phyloP scores from a whole-genome alignment of 2,113 vertebrate genomes.

The Tragulus kanchil region DNA sequence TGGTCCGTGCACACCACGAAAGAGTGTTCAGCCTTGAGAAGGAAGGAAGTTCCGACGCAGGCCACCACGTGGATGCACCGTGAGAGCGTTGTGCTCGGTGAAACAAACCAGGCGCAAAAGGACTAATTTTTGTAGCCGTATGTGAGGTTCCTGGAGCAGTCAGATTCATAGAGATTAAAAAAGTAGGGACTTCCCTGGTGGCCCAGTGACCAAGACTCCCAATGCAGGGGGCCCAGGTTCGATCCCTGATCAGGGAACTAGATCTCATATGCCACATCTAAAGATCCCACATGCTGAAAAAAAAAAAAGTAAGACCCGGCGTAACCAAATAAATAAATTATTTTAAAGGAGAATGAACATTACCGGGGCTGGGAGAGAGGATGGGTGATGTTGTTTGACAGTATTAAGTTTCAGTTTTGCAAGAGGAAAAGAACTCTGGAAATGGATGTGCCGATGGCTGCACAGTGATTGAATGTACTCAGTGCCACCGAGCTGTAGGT shows the following conservation, averaged over 20 bases:
- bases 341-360: background rate
- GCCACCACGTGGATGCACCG: fast-evolving
- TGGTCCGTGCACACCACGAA: fast-evolving
- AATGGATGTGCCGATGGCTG: no score
- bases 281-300: background rate
- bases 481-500: background rate
- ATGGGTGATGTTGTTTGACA: fast-evolving
- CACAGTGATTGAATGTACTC: no score
- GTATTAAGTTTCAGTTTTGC: background rate
- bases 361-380: background rate
- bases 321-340: background rate
- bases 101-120: background rate
- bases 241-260: background rate
- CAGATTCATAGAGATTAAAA: fast-evolving
- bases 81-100: fast-evolving
- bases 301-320: background rate
- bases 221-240: background rate
- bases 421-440: background rate
- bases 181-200: background rate
- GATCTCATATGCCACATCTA: background rate
- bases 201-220: background rate
- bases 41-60: no score
- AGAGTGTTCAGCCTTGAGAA: background rate
- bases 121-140: fast-evolving
- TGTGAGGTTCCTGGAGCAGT: fast-evolving